Base-by-base conservation (phyloP, 2,113 vertebrate genomes). In the Sapayoa aenigma region DNA sequence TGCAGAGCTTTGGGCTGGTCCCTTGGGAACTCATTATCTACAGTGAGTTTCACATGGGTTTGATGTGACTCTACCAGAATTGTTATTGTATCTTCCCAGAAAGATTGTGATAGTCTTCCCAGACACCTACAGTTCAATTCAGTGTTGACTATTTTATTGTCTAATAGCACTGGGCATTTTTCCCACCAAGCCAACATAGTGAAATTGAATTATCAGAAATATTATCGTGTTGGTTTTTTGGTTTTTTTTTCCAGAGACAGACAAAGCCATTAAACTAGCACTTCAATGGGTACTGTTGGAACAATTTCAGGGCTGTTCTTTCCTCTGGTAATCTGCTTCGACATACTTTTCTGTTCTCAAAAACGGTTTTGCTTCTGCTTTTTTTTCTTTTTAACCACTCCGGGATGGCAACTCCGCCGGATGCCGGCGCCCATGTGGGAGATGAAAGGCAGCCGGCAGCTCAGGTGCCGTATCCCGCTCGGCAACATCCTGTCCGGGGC, bases 21-120 rank as follows among this genome's bases (percentile, higher is more conserved):
- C 39, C 56, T 56, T 35, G 93, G 89, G 95, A 94, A 20, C 83
- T 96, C 92, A 93, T 96, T 97, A 96, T 72, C 86, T 87, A 42
- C 73, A 73, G 72, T 5, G 77, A 82, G 77, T 76, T 96, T 93
- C 91, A 68, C 63, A 47, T 75, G 72, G 86, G 46, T 41, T 89
- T 46, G 67, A 80, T 80, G 30, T 16, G 86, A 73, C 74, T 89
- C 81, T 65, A 42, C 63, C 82, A 95, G 75, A 95, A 96, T n/a
- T 81, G 67, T 25, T 93, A 66, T 55, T 77, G 63, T 31, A 84
- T 83, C 68, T 95, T 97, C 94, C 96, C 93, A 95, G 93, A 96
- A 94, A 93, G 47, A 42, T 6, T 73, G 52, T 55, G 67, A 87
- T 84, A 74, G 50, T 78, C 76, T 94, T 90, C 84, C 93, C 72